A percentile compares a stretch with the other conserved stretches of the same genome.
These are phyloP conservation scores for Morone saxatilis DNA, from an alignment of 2,113 vertebrate species.

Conservation along the genomic window DNA sequence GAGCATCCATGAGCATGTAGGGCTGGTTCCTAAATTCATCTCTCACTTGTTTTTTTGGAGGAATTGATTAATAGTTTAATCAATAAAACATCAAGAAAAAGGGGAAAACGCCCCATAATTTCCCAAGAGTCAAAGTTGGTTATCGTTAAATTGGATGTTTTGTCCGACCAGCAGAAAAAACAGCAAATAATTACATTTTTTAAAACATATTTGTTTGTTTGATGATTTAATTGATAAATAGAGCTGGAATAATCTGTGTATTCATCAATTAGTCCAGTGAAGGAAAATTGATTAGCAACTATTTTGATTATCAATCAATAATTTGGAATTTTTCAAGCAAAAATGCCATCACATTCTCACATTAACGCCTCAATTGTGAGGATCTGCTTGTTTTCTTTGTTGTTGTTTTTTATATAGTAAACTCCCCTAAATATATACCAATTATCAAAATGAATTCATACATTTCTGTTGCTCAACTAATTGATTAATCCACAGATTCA, in stretches of 20 bases:
- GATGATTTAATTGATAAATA: neutral
- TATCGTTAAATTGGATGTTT: neutral
- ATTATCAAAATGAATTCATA: neutral
- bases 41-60: too few relatives aligned
- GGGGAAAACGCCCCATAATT: neutral
- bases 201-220: neutral
- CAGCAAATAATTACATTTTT: neutral
- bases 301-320: neutral
- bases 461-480: neutral
- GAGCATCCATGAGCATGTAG: neutral
- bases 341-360: neutral
- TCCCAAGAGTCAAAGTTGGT: neutral
- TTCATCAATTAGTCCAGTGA: rapidly evolving
- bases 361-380: neutral
- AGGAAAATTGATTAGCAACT: neutral
- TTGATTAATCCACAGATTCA: neutral
- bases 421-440: neutral
- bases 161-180: neutral
- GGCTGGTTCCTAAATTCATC: neutral
- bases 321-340: neutral
- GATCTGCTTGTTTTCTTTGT: neutral
- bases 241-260: neutral
- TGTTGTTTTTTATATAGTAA: neutral
- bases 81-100: neutral
- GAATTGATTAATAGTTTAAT: neutral